Conservation (phyloP, 2,113 vertebrate genomes). For the Sarotherodon lohbergeri region DNA sequence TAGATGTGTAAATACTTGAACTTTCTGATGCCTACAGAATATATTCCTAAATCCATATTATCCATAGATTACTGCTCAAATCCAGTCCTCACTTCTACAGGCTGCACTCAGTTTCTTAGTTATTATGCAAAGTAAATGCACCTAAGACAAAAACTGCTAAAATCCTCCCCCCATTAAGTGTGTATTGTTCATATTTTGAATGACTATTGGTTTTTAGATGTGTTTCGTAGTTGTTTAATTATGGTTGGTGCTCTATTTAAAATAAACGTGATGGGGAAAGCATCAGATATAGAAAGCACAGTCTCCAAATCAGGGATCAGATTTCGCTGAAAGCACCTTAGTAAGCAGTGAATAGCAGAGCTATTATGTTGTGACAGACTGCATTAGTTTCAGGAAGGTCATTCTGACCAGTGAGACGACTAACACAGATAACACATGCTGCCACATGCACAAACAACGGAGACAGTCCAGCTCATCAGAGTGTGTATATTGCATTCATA, state of each 20-base stretch:
- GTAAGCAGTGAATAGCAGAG: neutral
- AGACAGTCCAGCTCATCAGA: neutral
- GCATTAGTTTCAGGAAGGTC: neutral
- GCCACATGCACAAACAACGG: neutral
- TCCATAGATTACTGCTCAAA: neutral
- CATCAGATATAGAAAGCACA: neutral
- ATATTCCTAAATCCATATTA: neutral
- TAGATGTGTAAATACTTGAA: neutral
- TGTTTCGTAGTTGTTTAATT: neutral
- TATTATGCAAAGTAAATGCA: neutral
- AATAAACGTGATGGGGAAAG: neutral
- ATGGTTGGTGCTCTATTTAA: neutral
- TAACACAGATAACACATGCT: neutral
- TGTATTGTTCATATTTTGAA: neutral
- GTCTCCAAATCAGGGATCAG: neutral
- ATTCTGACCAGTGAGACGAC: neutral
- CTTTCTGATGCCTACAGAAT: neutral
- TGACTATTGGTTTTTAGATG: neutral
- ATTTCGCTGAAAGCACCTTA: neutral
- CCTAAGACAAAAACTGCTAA: neutral
- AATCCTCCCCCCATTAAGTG: neutral
- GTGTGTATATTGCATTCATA: neutral
- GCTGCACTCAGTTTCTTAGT: neutral
- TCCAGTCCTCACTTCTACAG: neutral
- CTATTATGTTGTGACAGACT: neutral